These are phyloP conservation scores for Scolopax rusticola DNA, from an alignment of 2,797 vertebrate genomes.

Conservation along the genomic window DNA sequence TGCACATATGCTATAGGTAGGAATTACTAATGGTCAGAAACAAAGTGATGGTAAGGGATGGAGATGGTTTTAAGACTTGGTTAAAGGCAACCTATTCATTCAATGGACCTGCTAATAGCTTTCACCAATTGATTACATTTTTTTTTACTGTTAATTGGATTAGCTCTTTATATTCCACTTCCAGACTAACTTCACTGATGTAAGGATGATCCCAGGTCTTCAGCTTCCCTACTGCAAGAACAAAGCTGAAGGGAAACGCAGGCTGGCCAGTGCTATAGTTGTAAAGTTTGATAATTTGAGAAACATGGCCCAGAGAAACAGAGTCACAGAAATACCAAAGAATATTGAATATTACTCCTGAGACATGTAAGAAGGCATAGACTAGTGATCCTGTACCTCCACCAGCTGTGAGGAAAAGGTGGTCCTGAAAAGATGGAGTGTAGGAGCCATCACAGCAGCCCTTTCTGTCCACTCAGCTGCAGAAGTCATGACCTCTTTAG, in stretches of 20 bases:
- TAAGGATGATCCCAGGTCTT: not conserved
- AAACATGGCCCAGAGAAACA: not conserved
- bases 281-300: not conserved
- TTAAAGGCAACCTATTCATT: not conserved
- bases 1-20: not conserved
- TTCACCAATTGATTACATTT: not conserved
- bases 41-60: not conserved
- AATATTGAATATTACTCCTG: not conserved
- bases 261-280: not conserved
- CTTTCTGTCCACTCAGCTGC: not conserved
- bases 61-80: not conserved
- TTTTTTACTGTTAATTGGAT: not conserved
- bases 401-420: not conserved
- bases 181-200: not conserved
- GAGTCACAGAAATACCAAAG: not conserved
- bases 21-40: not conserved
- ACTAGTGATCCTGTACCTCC: not conserved
- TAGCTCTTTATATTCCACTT: not conserved
- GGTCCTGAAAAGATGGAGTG: not conserved
- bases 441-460: fast-evolving
- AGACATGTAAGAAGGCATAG: not conserved
- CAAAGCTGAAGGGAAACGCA: not conserved
- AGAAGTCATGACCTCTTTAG: not conserved
- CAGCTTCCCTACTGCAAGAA: not conserved
- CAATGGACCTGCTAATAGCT: not conserved